Evolutionary conservation across 2,113 vertebrate species (phyloP), one percentile per base, ranked within the genome.

Genomic region (Syrrhaptes paradoxus): DNA sequence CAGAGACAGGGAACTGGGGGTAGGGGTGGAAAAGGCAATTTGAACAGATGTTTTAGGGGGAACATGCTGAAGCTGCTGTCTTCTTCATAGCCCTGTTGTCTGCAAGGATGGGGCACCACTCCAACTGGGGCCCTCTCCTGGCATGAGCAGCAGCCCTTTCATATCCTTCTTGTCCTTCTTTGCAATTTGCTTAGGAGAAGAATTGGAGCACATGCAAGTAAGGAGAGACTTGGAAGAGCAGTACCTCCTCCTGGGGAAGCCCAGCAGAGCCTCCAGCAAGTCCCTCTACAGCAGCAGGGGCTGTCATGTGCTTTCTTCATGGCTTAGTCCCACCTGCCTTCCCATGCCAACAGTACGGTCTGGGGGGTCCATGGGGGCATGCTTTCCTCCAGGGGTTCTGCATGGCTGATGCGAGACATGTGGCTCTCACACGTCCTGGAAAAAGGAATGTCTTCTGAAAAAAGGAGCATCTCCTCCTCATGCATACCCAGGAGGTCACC

Each of bases 391-490:
- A 7, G 31, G 71, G 18, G 7, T 32, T 79, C 18, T 20, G 16
- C 46, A 57, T 63, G 45, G 32, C 36, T 0, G 6, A 12, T 8
- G 6, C 0, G 0, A 63, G 49, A 17, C 19, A 52, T 13, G 2
- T 3, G 4, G 45, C 28, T 25, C 5, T 76, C 31, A 16, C 0
- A 0, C 38, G 20, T 38, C 31, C 17, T 18, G 3, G 7, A 70
- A 45, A 25, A 45, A 36, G 16, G 31, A 86, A 14, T 4, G 3
- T 36, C 10, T 52, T 10, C 48, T 36, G 17, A 10, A 36, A 38
- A 55, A 78, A 70, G 13, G 31, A 79, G 13, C 18, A 13, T 34
- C 25, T 81, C 7, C 0, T 46, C 32, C 36, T 59, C 25, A 19
- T 57, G 34, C 2, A 1, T 9, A 46, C 16, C 6, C 49, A 48